Base-by-base conservation (phyloP, 2,797 vertebrate species). In the Sebastes hubbsi region DNA sequence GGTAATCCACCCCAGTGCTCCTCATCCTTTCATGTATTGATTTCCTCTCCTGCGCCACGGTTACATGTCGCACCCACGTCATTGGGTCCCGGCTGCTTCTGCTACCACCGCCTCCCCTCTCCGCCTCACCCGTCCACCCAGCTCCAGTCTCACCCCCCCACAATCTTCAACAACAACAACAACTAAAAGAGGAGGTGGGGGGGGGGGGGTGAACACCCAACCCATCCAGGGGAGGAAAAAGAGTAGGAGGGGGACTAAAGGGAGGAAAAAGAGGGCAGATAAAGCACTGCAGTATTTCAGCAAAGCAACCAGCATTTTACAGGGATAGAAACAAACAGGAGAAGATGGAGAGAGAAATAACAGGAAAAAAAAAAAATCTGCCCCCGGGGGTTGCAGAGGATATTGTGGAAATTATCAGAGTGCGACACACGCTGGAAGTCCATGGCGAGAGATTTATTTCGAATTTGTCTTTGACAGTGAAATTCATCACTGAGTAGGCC, bases 11-110 rank as follows among this genome's bases (percentile, higher is more conserved):
- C 95, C 95, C 95, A 95, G 94, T 95, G 94, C 94, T 95, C 95
- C 95, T 95, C 95, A 96, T 96, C 95, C 95, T 95, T 96, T 95
- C 94, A 95, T 90, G 94, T 96, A 96, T 96, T 93, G 95, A 96
- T 96, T 96, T 96, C 95, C 95, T 96, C 95, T 95, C 93, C 90
- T 93, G 94, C 88, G 86, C 94, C 92, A 88, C 92, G 93, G 93
- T 94, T 95, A 95, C 92, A 94, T 95, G 94, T 94, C 91, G 91
- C 94, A 94, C 94, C 94, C 93, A 95, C 94, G 92, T 94, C 93
- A 95, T 93, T 92, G 93, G 94, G 90, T 91, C 93, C 92, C 74
- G 88, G 86, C 92, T 87, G 89, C 89, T 75, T 75, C 87, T 85
- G 74, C 86, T 75, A 83, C 84, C 68, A 68, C 34, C 79, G 73